A percentile compares a stretch with the other conserved stretches of the same genome.
These are phyloP conservation scores for Acyrthosiphon pisum DNA, from an alignment of 1,140 invertebrate genomes.

Conservation along the genomic window DNA sequence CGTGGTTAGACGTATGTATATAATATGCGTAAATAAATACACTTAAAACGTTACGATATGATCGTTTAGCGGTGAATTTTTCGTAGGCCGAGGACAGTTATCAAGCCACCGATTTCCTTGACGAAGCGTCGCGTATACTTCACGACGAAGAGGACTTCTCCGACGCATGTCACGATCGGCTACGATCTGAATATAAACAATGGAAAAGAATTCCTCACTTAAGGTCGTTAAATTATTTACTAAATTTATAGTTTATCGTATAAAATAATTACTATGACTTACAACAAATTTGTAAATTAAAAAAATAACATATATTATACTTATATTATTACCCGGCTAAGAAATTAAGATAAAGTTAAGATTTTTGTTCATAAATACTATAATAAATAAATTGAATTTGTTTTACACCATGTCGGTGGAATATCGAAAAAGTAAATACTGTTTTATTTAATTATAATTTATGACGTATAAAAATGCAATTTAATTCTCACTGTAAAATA, in stretches of 20 bases:
- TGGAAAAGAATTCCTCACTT: conserved; percentile 52
- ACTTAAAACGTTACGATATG: background rate
- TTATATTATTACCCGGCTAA: background rate
- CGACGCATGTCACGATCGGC: background rate
- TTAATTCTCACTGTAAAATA: background rate
- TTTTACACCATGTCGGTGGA: background rate
- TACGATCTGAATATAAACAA: conserved; percentile 37
- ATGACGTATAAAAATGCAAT: background rate
- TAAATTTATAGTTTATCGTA: background rate
- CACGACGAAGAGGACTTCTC: conserved; percentile 16
- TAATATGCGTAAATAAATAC: background rate
- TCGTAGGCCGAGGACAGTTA: conserved; percentile 37
- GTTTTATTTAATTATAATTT: background rate
- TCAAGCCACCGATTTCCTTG: background rate
- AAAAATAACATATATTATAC: background rate
- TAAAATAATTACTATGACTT: background rate
- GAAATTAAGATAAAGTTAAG: too few species aligned
- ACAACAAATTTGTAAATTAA: background rate
- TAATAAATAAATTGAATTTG: background rate
- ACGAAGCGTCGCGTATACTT: conserved; percentile 31
- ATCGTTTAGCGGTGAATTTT: background rate
- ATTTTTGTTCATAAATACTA: background rate
- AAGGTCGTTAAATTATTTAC: conserved; percentile 4
- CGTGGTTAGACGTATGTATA: conserved; percentile 44
- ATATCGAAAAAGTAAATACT: background rate